These are phyloP conservation scores for Phyllostomus discolor DNA, from an alignment of 2,113 vertebrate species.

Conservation along the genomic window DNA sequence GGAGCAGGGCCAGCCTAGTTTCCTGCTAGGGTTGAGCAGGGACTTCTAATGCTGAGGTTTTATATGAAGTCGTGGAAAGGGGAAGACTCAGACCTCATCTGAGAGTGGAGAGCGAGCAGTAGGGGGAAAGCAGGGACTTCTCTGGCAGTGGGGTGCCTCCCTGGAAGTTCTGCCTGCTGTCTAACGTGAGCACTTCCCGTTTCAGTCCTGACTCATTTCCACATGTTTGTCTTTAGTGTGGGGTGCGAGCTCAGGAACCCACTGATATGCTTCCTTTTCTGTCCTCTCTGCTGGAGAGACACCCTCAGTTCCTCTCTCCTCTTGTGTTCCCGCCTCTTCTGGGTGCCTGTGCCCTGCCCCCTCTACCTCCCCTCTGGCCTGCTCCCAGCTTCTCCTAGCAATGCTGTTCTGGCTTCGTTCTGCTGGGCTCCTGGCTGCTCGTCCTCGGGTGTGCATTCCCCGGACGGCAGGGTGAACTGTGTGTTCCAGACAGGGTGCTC, in stretches of 20 bases:
- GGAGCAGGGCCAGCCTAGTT: background rate
- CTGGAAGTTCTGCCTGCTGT: background rate
- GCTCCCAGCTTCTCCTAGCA: background rate
- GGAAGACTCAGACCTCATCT: background rate
- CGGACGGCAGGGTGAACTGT: background rate
- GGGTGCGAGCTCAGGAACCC: background rate
- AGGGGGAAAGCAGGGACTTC: background rate
- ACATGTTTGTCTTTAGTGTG: background rate
- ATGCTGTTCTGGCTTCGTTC: background rate
- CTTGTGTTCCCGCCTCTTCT: background rate
- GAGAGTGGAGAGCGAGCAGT: background rate
- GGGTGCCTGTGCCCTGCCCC: background rate
- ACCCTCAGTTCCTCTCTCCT: background rate
- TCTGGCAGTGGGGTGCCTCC: background rate
- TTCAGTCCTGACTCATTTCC: background rate
- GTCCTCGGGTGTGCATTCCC: background rate
- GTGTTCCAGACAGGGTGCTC: slow-evolving; percentile 55
- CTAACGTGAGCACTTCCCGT: background rate
- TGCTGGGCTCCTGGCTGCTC: slow-evolving; percentile 21
- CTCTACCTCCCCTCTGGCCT: background rate
- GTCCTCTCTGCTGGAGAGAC: background rate
- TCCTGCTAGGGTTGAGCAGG: background rate
- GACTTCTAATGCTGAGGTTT: background rate
- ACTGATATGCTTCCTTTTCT: background rate
- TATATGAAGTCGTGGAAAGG: background rate